Evolutionary conservation across 1,140 invertebrate species (phyloP).

Genomic region (Eumaeus atala): DNA sequence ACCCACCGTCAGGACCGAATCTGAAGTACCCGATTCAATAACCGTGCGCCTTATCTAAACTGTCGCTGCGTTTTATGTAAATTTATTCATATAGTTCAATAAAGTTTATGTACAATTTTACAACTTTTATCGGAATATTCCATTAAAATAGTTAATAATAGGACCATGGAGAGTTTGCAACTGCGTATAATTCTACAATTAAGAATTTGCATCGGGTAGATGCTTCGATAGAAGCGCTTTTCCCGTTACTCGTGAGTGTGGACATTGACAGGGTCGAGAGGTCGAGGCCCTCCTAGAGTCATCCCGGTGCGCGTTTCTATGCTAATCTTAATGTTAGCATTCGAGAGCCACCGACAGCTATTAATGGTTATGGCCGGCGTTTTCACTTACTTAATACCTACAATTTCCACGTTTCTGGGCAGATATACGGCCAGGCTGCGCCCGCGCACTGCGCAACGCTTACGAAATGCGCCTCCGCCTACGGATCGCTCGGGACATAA

Average conservation of each 20-base stretch:
- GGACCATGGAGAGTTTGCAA: slow-evolving; percentile 7
- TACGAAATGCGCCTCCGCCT: slow-evolving; percentile 60
- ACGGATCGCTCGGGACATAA: slow-evolving; percentile 42
- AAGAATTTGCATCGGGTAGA: slow-evolving; percentile 12
- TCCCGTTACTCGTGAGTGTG: slow-evolving; percentile 60
- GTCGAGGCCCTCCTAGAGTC: slow-evolving; percentile 52
- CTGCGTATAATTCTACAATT: slow-evolving; percentile 17
- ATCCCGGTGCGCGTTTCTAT: slow-evolving; percentile 64
- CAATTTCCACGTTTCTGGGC: slow-evolving; percentile 38
- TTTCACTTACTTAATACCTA: slow-evolving; percentile 45
- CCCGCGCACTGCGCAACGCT: slow-evolving; percentile 51
- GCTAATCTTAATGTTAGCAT: slow-evolving; percentile 59
- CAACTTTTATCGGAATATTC: too few relatives aligned
- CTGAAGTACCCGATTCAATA: too few relatives aligned
- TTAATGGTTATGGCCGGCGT: slow-evolving; percentile 61
- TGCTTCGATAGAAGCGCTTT: slow-evolving; percentile 21
- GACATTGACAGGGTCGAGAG: slow-evolving; percentile 63
- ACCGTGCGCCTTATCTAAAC: too few relatives aligned
- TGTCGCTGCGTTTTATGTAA: too few relatives aligned
- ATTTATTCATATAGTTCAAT: too few relatives aligned
- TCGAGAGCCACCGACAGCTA: slow-evolving; percentile 55
- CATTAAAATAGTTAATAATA: too few relatives aligned
- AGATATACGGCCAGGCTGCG: slow-evolving; percentile 19
- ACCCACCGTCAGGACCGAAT: too few relatives aligned
- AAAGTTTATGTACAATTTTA: too few relatives aligned